Evolutionary conservation across 30 jellyfish, hydroid and myxozoan species (phyloP), one percentile per base, ranked within the genome.

Genomic region (Turritopsis dohrnii): DNA sequence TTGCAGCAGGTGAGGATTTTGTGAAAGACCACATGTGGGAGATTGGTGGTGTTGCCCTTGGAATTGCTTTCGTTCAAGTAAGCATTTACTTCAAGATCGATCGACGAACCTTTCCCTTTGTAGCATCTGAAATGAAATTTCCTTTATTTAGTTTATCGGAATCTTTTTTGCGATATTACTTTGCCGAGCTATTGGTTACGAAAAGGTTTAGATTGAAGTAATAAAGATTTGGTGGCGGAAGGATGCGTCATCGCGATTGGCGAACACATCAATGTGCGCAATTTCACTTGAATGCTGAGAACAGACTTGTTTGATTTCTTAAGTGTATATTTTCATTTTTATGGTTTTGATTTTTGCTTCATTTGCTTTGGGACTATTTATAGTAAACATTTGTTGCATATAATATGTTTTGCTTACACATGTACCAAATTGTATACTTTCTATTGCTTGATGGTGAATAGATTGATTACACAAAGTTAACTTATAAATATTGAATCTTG

Each of bases 11-110:
- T 79, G 52, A 88, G 81, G 81, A 71, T 31, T 94, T 80, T 69
- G 85, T 94, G 18, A 94, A 86, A 29, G 82, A 66, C 77, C 95
- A 89, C 77, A 81, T 94, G 79, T 88, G 83, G 29, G 74, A 84
- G 27, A 66, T 94, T 53, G 99, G 96, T 23, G 99, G 94, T 19
- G 89, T 82, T 73, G 96, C 94, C 23, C 85, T 94, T 52, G 95
- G 95, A 31, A 84, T 94, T 52, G 99, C 99, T 53, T 85, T 88
- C 74, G 54, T 94, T 52, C 99, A 94, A 96, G 97, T 87, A 73
- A 29, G 65, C 18, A 81, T 18, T 23, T 79, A 22, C 17, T 54
- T 79, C 7, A 16, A 41, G 13, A 3, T 41, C 13, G 60, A 41
- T 41, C 13, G 60, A 3, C 5, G 13, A 41, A 41, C 60, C 29